These are phyloP conservation scores for Teleopsis dalmanni DNA, from an alignment of 1,140 invertebrate genomes.

Conservation along the genomic window DNA sequence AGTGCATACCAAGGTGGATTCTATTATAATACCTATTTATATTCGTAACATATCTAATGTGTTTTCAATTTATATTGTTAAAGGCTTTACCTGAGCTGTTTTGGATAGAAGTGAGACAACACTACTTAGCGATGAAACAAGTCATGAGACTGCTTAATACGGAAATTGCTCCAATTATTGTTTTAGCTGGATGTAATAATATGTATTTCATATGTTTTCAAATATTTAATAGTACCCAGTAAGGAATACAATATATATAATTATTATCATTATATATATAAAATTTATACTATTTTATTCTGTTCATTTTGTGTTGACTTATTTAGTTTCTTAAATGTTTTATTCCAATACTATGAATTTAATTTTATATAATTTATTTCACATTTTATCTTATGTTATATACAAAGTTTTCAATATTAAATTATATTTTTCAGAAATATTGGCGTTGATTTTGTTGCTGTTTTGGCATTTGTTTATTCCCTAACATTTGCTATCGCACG, in stretches of 20 bases:
- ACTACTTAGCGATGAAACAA: slow-evolving; percentile 57
- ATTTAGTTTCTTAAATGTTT: too few species aligned
- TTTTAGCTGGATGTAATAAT: slow-evolving; percentile 34
- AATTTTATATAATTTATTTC: too few species aligned
- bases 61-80: too few species aligned
- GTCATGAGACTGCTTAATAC: slow-evolving; percentile 57
- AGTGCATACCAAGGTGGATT: slow-evolving; percentile 52
- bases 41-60: too few species aligned
- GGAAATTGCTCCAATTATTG: slow-evolving; percentile 43
- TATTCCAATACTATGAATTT: too few species aligned
- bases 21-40: too few species aligned
- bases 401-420: neutral
- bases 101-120: slow-evolving; percentile 44
- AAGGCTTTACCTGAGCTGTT: slow-evolving; percentile 53
- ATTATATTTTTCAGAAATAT: slow-evolving; percentile 27
- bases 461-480: slow-evolving; percentile 56
- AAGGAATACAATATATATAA: slow-evolving; percentile 1
- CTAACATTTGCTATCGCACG: slow-evolving; percentile 54
- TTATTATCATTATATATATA: neutral
- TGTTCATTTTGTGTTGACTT: too few species aligned
- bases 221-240: slow-evolving; percentile 39
- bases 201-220: slow-evolving; percentile 43
- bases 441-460: slow-evolving; percentile 31
- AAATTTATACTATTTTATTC: neutral
- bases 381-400: neutral